phyloP scores from a whole-genome alignment of 2,888 invertebrate species.

The Oasisia sp. region DNA sequence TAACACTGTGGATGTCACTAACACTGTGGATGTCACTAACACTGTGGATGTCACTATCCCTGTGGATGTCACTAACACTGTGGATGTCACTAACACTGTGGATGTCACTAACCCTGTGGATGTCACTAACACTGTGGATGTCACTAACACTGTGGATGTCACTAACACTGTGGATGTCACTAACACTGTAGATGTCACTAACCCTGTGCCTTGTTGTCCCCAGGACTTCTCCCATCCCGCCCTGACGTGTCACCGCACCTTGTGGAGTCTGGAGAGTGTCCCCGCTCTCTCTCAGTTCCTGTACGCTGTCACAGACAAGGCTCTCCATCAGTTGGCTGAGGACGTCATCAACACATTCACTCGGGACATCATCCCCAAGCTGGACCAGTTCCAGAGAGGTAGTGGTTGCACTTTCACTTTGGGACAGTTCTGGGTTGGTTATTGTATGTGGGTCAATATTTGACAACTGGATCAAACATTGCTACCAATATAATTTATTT shows the following conservation, averaged over 20 bases:
- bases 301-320: conserved; percentile 75
- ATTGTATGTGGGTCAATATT: background rate
- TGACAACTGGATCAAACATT: no score
- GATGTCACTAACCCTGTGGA: no score
- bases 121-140: no score
- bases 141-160: no score
- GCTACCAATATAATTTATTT: no score
- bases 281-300: conserved; percentile 78
- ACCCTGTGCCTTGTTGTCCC: background rate
- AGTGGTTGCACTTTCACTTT: conserved; percentile 25
- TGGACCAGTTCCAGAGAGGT: conserved; percentile 74
- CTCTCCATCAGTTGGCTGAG: conserved; percentile 71
- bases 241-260: conserved; percentile 30
- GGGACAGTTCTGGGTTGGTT: background rate
- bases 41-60: no score
- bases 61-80: no score
- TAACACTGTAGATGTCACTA: no score
- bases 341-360: conserved; percentile 76
- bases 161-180: no score
- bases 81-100: no score
- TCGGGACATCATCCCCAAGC: conserved; percentile 72
- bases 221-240: conserved; percentile 30
- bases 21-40: no score
- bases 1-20: no score
- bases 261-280: conserved; percentile 81